Evolutionary conservation across 2,888 invertebrate species (phyloP).

Genomic region (Perizoma flavofasciatum): DNA sequence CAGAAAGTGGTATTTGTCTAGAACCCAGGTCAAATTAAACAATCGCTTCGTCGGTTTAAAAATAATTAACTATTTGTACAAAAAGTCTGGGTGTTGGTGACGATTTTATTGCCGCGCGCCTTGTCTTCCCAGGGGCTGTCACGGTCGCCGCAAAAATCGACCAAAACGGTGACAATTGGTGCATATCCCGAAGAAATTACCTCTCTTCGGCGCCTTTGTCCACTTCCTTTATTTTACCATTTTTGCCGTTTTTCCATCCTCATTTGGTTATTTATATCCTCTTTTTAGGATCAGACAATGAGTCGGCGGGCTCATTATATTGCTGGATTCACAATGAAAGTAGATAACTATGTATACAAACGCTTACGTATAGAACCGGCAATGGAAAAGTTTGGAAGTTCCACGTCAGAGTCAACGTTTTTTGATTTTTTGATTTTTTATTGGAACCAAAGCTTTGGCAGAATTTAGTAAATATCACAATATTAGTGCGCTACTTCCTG

Average conservation of each 20-base stretch:
- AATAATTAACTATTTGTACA: conserved; percentile 41
- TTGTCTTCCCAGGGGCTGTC: conserved; percentile 62
- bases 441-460: too few species aligned
- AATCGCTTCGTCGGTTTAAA: conserved; percentile 27
- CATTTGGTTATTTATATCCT: conserved; percentile 83
- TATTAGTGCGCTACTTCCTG: too few species aligned
- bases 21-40: conserved; percentile 17
- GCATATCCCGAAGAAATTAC: conserved; percentile 82
- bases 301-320: conserved; percentile 74
- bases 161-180: conserved; percentile 82
- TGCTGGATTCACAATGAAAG: conserved; percentile 47
- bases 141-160: conserved; percentile 63
- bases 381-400: too few species aligned
- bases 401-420: too few species aligned
- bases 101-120: conserved; percentile 67
- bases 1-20: too few species aligned
- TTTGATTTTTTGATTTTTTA: too few species aligned
- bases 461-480: too few species aligned
- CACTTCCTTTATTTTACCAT: conserved; percentile 80
- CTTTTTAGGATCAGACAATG: conserved; percentile 73
- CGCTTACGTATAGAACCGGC: background rate
- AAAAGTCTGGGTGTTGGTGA: conserved; percentile 49
- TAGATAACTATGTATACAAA: background rate
- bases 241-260: conserved; percentile 82
- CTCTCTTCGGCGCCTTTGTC: conserved; percentile 81